Conservation (phyloP, 2,113 vertebrate species). For the Ondatra zibethicus region DNA sequence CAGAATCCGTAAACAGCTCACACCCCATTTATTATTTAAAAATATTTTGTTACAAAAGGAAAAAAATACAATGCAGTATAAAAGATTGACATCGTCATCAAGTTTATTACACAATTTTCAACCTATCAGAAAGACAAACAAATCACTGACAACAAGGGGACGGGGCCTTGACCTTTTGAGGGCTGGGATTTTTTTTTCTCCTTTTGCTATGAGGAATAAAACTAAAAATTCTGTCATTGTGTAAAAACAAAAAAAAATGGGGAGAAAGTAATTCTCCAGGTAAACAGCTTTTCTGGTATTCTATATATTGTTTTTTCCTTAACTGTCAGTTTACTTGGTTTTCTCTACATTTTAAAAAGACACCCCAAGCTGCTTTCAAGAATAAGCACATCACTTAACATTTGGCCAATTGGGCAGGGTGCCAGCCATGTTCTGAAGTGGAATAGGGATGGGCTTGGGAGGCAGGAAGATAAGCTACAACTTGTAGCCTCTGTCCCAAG, state of each 20-base stretch:
- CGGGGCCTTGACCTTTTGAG: constrained; percentile 79
- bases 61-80: constrained; percentile 83
- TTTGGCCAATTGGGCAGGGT: constrained; percentile 32
- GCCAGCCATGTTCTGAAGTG: constrained; percentile 58
- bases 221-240: constrained; percentile 87
- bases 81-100: constrained; percentile 90
- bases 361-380: constrained; percentile 70
- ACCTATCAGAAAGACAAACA: constrained; percentile 89
- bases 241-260: constrained; percentile 85
- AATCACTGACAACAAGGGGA: constrained; percentile 87
- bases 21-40: constrained; percentile 78
- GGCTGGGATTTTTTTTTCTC: constrained; percentile 53
- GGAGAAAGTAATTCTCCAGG: constrained; percentile 78
- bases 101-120: constrained; percentile 93
- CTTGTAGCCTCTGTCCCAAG: constrained; percentile 72
- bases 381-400: constrained; percentile 57
- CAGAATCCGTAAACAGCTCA: constrained; percentile 72
- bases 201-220: constrained; percentile 86
- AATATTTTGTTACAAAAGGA: constrained; percentile 79
- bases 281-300: constrained; percentile 68
- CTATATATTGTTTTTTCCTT: constrained; percentile 71
- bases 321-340: constrained; percentile 71
- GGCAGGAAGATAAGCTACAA: constrained; percentile 55
- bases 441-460: constrained; percentile 47
- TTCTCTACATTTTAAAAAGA: constrained; percentile 80